phyloP scores from a whole-genome alignment of 2,888 invertebrate species.

The Polyploca ridens region DNA sequence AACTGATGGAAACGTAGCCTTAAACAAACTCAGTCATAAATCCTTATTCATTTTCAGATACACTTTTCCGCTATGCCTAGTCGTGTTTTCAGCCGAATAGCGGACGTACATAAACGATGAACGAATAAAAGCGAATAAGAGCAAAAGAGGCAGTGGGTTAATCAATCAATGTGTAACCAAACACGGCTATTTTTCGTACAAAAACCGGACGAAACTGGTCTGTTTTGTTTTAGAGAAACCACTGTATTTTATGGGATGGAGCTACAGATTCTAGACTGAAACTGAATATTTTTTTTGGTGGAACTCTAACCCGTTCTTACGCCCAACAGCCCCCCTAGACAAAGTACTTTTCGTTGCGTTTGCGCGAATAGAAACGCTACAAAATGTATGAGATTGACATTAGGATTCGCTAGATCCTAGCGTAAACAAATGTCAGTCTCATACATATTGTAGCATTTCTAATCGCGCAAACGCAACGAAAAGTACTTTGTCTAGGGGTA shows the following conservation, averaged over 20 bases:
- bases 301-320: background rate
- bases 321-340: too few relatives aligned
- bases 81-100: constrained; percentile 19
- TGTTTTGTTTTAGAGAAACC: constrained; percentile 1
- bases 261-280: background rate
- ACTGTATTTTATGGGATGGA: background rate
- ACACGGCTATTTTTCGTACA: constrained; percentile 20
- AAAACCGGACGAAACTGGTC: background rate
- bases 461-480: too few relatives aligned
- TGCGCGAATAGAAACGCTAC: too few relatives aligned
- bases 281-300: background rate
- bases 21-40: constrained; percentile 16
- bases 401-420: too few relatives aligned
- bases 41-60: constrained; percentile 21
- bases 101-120: constrained; percentile 22
- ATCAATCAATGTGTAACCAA: constrained; percentile 30
- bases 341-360: too few relatives aligned
- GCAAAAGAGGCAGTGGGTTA: constrained; percentile 25
- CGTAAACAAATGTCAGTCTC: too few relatives aligned
- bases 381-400: too few relatives aligned
- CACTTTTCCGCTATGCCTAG: constrained; percentile 21
- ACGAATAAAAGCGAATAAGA: background rate
- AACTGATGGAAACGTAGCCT: constrained; percentile 12
- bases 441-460: too few relatives aligned
- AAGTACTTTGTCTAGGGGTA: too few relatives aligned